phyloP scores from a whole-genome alignment of 2,888 invertebrate species.

The Ferrisia virgata region DNA sequence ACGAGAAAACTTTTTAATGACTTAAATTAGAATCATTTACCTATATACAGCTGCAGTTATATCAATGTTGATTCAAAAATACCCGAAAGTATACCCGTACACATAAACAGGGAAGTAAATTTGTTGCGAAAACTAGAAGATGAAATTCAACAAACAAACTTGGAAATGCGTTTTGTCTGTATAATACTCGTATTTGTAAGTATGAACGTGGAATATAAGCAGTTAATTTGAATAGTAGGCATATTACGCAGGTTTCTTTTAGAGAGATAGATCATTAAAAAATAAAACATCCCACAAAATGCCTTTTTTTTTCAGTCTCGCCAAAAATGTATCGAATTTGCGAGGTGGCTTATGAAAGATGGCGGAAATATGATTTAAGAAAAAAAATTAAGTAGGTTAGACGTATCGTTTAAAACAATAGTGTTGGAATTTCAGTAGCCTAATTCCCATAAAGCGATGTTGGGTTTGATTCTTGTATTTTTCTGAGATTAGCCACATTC shows the following conservation, averaged over 20 bases:
- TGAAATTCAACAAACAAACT: neutral
- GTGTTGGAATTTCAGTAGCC: conserved; percentile 33
- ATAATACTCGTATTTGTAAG: neutral
- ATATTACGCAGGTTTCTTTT: neutral
- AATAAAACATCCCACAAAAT: neutral
- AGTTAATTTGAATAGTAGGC: neutral
- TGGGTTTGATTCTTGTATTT: neutral
- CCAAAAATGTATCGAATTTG: neutral
- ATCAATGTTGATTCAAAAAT: neutral
- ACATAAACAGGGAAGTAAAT: neutral
- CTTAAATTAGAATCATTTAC: neutral
- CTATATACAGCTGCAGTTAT: neutral
- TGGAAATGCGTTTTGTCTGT: neutral
- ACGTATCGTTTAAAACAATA: conserved; percentile 20
- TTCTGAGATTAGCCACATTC: conserved; percentile 37
- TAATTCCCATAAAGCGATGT: conserved; percentile 30
- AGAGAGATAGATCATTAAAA: neutral
- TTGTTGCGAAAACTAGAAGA: neutral
- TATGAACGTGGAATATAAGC: neutral
- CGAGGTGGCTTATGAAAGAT: conserved; percentile 12
- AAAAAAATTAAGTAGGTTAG: conserved; percentile 26
- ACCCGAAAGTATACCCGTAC: neutral
- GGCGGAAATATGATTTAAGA: conserved; percentile 26
- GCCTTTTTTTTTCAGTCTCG: conserved; percentile 6
- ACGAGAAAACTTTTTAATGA: neutral